Conservation (phyloP, 2,113 vertebrate genomes). For the Alectura lathami region DNA sequence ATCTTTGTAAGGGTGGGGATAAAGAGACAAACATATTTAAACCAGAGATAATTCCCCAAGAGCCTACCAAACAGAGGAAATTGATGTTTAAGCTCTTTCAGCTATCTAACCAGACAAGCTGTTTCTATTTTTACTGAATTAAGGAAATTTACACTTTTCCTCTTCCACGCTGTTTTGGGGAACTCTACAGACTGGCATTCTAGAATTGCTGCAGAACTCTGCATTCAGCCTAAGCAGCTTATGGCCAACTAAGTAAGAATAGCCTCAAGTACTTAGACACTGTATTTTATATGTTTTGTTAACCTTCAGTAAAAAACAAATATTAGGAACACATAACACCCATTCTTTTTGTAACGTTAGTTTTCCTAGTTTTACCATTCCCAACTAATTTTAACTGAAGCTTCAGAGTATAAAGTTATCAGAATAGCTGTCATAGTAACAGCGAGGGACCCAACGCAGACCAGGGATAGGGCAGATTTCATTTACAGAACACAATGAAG, state of each 20-base stretch:
- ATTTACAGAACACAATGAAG: background rate
- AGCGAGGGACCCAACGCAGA: background rate
- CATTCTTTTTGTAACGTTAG: background rate
- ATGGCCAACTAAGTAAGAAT: background rate
- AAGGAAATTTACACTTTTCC: background rate
- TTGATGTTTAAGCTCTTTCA: background rate
- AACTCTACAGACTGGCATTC: background rate
- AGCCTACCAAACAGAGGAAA: background rate
- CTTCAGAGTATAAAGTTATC: background rate
- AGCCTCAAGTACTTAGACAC: background rate
- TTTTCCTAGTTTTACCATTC: background rate
- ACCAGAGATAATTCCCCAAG: constrained; percentile 3
- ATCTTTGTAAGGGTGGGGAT: constrained; percentile 9
- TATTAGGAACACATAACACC: background rate
- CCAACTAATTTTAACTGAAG: background rate
- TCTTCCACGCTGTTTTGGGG: background rate
- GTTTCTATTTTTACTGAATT: background rate
- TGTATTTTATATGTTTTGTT: no score
- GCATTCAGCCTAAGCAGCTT: background rate
- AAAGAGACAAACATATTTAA: background rate
- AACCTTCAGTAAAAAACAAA: no score
- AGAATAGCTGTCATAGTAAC: background rate
- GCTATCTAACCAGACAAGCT: background rate
- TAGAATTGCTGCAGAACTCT: background rate
- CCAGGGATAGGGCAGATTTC: background rate